Base-by-base conservation (phyloP, 1,140 invertebrate species). In the Psilanteris sp. region DNA sequence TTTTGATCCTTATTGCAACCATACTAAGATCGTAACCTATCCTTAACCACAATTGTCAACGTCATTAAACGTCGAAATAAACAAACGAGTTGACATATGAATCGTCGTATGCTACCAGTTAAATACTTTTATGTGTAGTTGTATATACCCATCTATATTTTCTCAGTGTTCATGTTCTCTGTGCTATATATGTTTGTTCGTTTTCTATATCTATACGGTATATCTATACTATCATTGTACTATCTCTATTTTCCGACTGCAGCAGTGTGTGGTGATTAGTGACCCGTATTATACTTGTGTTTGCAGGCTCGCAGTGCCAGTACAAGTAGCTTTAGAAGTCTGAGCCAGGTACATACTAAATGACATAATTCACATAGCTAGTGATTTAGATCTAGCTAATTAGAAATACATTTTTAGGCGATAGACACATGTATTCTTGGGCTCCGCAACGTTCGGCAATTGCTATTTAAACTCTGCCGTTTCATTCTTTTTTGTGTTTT, bases 291-390 rank as follows among this genome's bases (percentile, higher is more conserved):
- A 79, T 84, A 87, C 84, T 87, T 88, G 85, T 87, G 86, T 91
- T 93, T 91, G 84, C 93, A 94, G 93, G 93, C 93, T 87, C 92
- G 93, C 90, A 94, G 92, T 90, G 92, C 93, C 89, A 94, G 93
- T 90, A 93, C 93, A 90, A 93, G 92, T 94, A 94, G 93, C 92
- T 93, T 94, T 93, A 93, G 93, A 92, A 94, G 93, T 90, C 91
- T 94, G 81, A 94, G 93, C 90, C 93, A 94, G 93, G 93, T 94
- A 93, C 82, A 92, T 89, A 89, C 85, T 73, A 81, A 81, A 84
- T 82, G 82, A 84, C 79, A 85, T 86, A 83, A 84, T 86, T 78
- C 66, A 83, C 57, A 81, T 85, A 84, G 76, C 79, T 79, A 79
- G 50, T 78, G 43, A 80, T 44, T 75, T 80, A 77, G 75, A 80